Evolutionary conservation across 2,797 vertebrate genomes (phyloP).

Genomic region (Peromyscus attwateri): DNA sequence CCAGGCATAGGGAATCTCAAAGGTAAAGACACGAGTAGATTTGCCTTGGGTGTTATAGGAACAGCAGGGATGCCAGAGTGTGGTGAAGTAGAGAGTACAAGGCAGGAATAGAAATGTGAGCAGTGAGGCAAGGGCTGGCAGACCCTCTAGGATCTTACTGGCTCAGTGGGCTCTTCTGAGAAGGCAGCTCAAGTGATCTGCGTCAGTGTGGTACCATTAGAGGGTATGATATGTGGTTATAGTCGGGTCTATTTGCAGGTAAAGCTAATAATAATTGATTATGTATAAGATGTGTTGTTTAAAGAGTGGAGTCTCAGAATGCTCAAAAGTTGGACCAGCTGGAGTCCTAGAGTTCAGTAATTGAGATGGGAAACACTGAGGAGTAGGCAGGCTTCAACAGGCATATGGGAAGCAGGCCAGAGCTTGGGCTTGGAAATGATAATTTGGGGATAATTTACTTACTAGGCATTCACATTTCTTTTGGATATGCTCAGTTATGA

Average conservation of each 20-base stretch:
- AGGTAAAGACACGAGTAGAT: neutral
- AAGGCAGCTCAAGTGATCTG: neutral
- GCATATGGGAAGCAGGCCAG: neutral
- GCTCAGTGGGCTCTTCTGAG: neutral
- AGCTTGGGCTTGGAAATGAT: neutral
- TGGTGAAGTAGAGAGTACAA: neutral
- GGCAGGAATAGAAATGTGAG: neutral
- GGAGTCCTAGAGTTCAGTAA: neutral
- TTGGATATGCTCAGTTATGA: neutral
- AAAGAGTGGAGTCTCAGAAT: neutral
- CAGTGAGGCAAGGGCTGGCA: rapidly evolving
- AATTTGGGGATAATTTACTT: neutral
- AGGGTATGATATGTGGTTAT: neutral
- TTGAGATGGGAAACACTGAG: neutral
- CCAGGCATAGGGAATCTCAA: neutral
- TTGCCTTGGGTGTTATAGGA: neutral
- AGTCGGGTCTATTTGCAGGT: neutral
- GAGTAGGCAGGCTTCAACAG: neutral
- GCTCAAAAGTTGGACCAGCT: neutral
- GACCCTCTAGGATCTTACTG: neutral
- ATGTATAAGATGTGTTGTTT: neutral
- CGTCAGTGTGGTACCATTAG: neutral
- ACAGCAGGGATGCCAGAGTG: neutral
- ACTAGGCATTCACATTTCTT: neutral
- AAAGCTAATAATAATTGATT: neutral